A percentile compares a stretch with the other conserved stretches of the same genome.
These are phyloP conservation scores for Myioborus miniatus DNA, from an alignment of 2,797 vertebrate genomes.

Conservation along the genomic window DNA sequence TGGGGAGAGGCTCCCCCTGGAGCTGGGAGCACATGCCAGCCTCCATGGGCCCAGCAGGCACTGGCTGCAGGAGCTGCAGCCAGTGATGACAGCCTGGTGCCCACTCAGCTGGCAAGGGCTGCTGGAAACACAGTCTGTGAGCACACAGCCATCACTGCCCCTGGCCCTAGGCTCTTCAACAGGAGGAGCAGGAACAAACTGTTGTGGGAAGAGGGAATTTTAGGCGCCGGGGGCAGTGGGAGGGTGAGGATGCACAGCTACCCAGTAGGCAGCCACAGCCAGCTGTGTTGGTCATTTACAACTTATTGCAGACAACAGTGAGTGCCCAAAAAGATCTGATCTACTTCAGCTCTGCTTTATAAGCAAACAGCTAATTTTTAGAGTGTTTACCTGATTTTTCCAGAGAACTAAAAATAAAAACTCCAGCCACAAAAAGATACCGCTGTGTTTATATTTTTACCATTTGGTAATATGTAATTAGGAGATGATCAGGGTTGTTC, in stretches of 20 bases:
- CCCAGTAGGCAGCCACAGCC: background rate
- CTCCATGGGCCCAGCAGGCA: background rate
- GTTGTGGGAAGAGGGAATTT: background rate
- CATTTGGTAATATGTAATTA: background rate
- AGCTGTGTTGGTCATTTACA: background rate
- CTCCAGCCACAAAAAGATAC: background rate
- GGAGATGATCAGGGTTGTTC: background rate
- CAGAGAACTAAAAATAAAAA: background rate
- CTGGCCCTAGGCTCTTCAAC: background rate
- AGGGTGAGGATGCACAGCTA: background rate
- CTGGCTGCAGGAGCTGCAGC: background rate
- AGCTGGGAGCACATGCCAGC: background rate
- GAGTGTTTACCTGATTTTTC: background rate
- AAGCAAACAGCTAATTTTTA: background rate
- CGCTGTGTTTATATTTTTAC: background rate
- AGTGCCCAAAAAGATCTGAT: background rate
- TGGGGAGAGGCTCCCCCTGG: background rate
- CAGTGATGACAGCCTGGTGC: background rate
- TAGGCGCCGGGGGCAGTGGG: background rate
- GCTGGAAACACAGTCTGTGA: background rate
- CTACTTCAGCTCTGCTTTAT: background rate
- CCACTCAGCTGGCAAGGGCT: background rate
- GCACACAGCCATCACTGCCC: background rate
- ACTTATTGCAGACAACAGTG: background rate
- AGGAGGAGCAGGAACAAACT: background rate